Base-by-base conservation (phyloP, 2,888 invertebrate species). In the Buathra laborator region DNA sequence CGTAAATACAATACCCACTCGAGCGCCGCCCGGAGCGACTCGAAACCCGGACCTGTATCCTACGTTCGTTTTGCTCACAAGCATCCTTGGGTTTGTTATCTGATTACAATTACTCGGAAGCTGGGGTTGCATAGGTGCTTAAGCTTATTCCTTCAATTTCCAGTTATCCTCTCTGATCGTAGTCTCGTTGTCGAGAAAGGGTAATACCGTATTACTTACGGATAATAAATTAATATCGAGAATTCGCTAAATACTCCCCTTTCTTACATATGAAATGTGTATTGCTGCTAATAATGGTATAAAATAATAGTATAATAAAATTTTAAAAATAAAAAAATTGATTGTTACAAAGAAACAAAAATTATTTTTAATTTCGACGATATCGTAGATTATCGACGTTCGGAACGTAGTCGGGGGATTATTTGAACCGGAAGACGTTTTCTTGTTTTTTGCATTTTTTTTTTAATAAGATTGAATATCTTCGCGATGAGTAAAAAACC, bases 1-100 rank as follows among this genome's bases (percentile, higher is more conserved):
- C 90, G 87, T 89, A 89, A 90, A 90, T 89, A 90, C 84, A 86
- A 88, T 88, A 88, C 76, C 87, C 86, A 86, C 83, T 87, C 84
- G 86, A 86, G 84, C 86, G 77, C 84, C 86, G 77, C 84, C 79
- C 19, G 37, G 10, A 81, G 81, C 59, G 48, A 76, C 83, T 85
- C 85, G 80, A 88, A 86, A 88, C 80, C 88, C 86, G 74, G 81
- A 86, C 77, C 85, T 80, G 86, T 87, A 88, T 87, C 85, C 86
- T 88, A 83, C 19, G 44, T 66, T 53, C 16, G 46, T 77, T 66
- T 67, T 48, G 37, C 59, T 4, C 56, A 32, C 80, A 5, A 29
- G 44, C 19, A 10, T 24, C 37, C 62, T 75, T 89, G 88, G 85
- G 87, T 84, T 85, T 24, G 76, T 90, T 86, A 86, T 85, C 86